Evolutionary conservation across 2,113 vertebrate genomes (phyloP).

Genomic region (Mus spicilegus): DNA sequence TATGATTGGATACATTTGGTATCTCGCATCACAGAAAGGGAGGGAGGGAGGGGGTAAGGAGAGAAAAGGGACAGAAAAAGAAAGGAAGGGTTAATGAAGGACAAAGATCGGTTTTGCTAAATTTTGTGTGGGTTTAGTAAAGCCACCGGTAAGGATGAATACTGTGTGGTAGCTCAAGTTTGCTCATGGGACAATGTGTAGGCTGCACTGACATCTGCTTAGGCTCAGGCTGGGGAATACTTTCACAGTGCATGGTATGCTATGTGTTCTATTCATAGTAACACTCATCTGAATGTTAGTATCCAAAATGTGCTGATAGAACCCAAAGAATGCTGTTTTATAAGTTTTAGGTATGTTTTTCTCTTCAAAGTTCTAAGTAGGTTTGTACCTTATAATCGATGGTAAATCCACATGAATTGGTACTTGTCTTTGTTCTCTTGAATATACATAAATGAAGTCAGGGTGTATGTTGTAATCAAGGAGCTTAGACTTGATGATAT

Average conservation of each 20-base stretch:
- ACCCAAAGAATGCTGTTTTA: neutral
- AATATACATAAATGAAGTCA: neutral
- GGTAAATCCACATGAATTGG: neutral
- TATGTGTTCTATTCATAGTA: neutral
- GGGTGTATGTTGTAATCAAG: neutral
- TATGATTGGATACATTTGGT: neutral
- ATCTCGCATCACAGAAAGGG: neutral
- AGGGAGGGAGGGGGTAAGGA: neutral
- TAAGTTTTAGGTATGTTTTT: neutral
- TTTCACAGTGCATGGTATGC: neutral
- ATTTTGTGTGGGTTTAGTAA: neutral
- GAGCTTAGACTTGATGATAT: neutral
- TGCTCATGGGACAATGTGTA: neutral
- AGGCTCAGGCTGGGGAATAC: neutral
- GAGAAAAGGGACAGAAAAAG: neutral
- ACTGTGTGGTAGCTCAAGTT: neutral
- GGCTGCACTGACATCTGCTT: neutral
- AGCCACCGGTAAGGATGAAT: neutral
- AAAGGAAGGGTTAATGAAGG: neutral
- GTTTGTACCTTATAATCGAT: neutral
- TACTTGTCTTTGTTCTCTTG: neutral
- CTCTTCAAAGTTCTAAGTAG: neutral
- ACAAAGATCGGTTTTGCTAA: neutral
- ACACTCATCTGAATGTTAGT: conserved; percentile 27
- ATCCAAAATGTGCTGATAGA: conserved; percentile 13